A percentile compares a stretch with the other conserved stretches of the same genome.
phyloP scores from a whole-genome alignment of 2,113 vertebrate genomes.

The Pteronura brasiliensis region DNA sequence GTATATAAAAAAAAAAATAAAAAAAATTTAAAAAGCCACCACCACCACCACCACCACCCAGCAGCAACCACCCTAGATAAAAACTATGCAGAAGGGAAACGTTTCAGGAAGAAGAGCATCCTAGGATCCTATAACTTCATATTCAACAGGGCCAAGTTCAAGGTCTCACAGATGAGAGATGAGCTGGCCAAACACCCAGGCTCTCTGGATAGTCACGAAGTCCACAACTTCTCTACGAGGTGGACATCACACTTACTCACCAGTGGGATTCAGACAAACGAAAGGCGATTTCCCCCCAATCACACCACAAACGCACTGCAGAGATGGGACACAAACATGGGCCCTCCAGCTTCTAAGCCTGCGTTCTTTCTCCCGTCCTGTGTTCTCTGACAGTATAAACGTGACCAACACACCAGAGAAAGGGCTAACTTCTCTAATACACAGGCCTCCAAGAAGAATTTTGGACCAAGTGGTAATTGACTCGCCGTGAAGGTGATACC shows the following conservation, averaged over 20 bases:
- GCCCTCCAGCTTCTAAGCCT: not conserved
- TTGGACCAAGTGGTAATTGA: not conserved
- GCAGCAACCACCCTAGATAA: not conserved
- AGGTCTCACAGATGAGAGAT: not conserved
- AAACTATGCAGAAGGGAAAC: not conserved
- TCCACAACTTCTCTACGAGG: not conserved
- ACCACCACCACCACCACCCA: not conserved
- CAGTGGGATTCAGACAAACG: not conserved
- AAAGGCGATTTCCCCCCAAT: not conserved
- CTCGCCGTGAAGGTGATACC: not conserved
- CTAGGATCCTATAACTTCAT: not conserved
- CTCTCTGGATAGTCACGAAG: not conserved
- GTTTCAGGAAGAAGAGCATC: not conserved
- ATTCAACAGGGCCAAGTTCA: not conserved
- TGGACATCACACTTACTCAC: not conserved
- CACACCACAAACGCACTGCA: not conserved
- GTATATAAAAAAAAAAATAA: too few species aligned
- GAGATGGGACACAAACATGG: not conserved
- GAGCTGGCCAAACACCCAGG: not conserved
- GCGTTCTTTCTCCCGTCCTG: not conserved
- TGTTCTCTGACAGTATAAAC: not conserved
- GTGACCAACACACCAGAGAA: not conserved
- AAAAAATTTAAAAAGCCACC: too few species aligned
- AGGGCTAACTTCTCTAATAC: not conserved
- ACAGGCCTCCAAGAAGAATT: not conserved